A percentile compares a stretch with the other conserved stretches of the same genome.
Evolutionary conservation across 2,113 vertebrate species (phyloP).

Genomic region (Zosterops lateralis): DNA sequence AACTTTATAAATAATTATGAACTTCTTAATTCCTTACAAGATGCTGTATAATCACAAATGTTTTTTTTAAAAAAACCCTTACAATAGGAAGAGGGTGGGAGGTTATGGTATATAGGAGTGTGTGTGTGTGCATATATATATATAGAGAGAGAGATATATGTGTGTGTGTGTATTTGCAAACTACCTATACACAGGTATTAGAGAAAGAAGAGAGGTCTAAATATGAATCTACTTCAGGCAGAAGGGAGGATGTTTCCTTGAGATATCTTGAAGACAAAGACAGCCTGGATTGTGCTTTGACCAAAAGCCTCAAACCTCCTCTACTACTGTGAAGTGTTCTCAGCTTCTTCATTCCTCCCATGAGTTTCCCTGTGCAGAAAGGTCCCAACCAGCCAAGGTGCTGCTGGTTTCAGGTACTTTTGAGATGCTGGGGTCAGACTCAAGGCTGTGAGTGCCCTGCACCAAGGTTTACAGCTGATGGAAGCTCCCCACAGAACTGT

Average conservation of each 20-base stretch:
- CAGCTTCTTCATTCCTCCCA: background rate
- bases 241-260: background rate
- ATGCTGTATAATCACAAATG: constrained; percentile 51
- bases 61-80: background rate
- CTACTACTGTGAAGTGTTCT: background rate
- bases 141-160: no score
- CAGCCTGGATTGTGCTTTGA: background rate
- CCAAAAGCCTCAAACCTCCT: background rate
- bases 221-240: background rate
- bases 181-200: background rate
- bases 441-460: background rate
- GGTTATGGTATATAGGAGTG: background rate
- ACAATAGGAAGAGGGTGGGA: background rate
- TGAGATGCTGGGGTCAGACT: background rate
- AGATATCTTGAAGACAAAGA: background rate
- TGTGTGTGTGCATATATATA: accelerated
- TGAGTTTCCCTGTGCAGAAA: background rate
- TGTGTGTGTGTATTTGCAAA: background rate
- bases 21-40: constrained; percentile 68
- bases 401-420: background rate
- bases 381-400: background rate
- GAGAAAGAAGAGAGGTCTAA: background rate
- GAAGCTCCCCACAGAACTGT: background rate
- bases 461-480: accelerated
- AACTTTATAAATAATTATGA: constrained; percentile 81